Evolutionary conservation across 1,140 invertebrate species (phyloP).

Genomic region (Venustaconcha ellipsiformis): DNA sequence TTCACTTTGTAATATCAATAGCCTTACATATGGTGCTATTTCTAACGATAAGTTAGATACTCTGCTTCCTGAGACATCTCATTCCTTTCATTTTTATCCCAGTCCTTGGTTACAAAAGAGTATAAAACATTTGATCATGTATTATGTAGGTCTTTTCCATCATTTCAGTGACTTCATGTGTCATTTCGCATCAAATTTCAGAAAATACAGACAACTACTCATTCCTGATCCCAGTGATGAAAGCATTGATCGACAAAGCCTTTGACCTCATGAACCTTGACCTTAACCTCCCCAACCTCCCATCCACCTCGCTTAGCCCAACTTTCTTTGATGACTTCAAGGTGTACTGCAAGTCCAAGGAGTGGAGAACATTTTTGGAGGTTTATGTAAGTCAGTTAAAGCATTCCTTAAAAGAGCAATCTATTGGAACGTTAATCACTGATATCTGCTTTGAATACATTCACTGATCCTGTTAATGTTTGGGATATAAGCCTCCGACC

Average conservation of each 20-base stretch:
- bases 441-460: no score
- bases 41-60: no score
- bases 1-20: no score
- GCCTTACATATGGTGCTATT: no score
- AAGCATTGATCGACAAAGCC: slow-evolving; percentile 75
- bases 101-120: no score
- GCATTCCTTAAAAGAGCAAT: neutral
- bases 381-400: slow-evolving; percentile 70
- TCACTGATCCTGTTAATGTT: no score
- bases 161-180: neutral
- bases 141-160: no score
- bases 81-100: no score
- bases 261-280: slow-evolving; percentile 71
- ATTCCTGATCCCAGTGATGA: slow-evolving; percentile 77
- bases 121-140: no score
- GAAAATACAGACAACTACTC: slow-evolving; percentile 71
- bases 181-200: slow-evolving; percentile 30
- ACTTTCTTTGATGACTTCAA: slow-evolving; percentile 77
- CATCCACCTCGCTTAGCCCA: slow-evolving; percentile 71
- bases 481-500: no score
- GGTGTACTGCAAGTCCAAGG: slow-evolving; percentile 72
- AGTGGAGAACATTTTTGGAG: slow-evolving; percentile 75
- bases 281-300: slow-evolving; percentile 72
- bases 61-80: no score
- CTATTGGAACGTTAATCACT: no score